These are phyloP conservation scores for Columba guinea DNA, from an alignment of 2,797 vertebrate genomes.

Conservation along the genomic window DNA sequence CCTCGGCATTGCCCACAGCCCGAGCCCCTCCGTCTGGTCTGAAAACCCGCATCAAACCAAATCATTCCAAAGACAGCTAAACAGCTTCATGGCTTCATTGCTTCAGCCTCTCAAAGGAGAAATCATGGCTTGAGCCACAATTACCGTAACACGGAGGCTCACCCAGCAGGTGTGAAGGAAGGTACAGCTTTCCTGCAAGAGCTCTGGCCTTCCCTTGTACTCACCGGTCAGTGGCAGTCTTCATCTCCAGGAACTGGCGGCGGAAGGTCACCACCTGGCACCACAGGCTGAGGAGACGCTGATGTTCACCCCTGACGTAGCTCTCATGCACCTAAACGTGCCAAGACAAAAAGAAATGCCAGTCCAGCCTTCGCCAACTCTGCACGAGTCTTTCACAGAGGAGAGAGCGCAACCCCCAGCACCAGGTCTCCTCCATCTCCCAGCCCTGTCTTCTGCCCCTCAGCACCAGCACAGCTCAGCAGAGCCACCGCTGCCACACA, in stretches of 20 bases:
- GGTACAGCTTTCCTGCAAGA: not conserved
- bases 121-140: not conserved
- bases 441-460: not conserved
- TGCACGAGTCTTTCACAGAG: too few species aligned
- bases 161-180: not conserved
- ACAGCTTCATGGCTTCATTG: not conserved
- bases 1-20: not conserved
- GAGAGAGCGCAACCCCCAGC: not conserved
- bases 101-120: not conserved
- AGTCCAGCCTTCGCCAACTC: not conserved
- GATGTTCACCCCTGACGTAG: slow-evolving; percentile 77
- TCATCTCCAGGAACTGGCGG: slow-evolving; percentile 85
- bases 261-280: slow-evolving; percentile 83
- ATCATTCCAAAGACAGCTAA: not conserved
- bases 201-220: not conserved
- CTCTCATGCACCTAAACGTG: slow-evolving; percentile 72
- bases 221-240: slow-evolving; percentile 89
- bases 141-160: fast-evolving
- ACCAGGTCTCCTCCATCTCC: not conserved
- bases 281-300: slow-evolving; percentile 83
- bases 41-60: not conserved
- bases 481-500: not conserved
- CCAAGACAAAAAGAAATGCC: slow-evolving; percentile 42
- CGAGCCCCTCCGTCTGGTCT: not conserved
- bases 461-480: not conserved